Base-by-base conservation (phyloP, 2,888 invertebrate species). In the Horisme vitalbata region DNA sequence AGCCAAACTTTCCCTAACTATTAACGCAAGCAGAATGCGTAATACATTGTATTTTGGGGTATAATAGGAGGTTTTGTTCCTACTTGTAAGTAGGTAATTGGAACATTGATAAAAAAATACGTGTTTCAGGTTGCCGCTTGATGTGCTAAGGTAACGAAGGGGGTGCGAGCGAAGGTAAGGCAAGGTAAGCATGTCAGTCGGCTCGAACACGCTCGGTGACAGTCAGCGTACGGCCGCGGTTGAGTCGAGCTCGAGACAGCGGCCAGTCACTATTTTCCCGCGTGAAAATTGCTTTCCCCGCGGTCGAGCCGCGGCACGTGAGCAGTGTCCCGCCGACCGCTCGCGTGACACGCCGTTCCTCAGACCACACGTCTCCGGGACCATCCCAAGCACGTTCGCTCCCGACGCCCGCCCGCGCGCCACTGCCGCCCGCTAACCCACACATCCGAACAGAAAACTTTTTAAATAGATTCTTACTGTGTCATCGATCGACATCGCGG, bases 281-380 rank as follows among this genome's bases (percentile, higher is more conserved):
- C 83, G 84, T 85, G 88, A 78, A 88, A 89, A 89, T 73, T 79
- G 85, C 82, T 88, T 88, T 88, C 86, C 87, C 83, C 79, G 83
- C 83, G 79, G 72, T 71, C 72, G 78, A 67, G 67, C 61, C 60
- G 65, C 77, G 43, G 71, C 85, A 86, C 86, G 87, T 85, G 87
- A 83, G 79, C 88, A 89, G 88, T 89, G 88, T 85, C 87, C 85
- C 83, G 81, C 68, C 86, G 83, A 75, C 87, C 87, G 87, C 85
- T 83, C 83, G 86, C 83, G 82, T 81, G 87, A 83, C 77, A 79
- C 85, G 82, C 84, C 86, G 83, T 75, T 65, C 72, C 64, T 63
- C 68, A 65, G 59, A 67, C 55, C 70, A 60, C 56, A 60, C 64
- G 58, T 61, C 60, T 48, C 60, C 49, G 61, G 60, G 75, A 68